These are phyloP conservation scores for Conops quadrifasciatus DNA, from an alignment of 2,888 invertebrate species.

Conservation along the genomic window DNA sequence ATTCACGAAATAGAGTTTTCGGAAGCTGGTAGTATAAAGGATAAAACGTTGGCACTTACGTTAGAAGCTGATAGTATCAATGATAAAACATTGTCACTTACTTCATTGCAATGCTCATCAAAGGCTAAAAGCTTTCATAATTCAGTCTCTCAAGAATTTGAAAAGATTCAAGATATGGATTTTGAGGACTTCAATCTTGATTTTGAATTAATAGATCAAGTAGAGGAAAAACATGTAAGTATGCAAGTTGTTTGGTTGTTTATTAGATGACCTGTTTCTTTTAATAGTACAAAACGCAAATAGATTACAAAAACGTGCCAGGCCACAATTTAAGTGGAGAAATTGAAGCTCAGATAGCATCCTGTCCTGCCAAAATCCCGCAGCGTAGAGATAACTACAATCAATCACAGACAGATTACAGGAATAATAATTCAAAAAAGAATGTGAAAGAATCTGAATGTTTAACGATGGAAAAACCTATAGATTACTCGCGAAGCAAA, in stretches of 20 bases:
- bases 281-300: slow-evolving; percentile 41
- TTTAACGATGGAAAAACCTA: not conserved
- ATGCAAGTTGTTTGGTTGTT: not conserved
- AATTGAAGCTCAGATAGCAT: slow-evolving; percentile 8
- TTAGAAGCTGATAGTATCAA: no score
- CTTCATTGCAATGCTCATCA: slow-evolving; percentile 2
- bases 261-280: slow-evolving; percentile 15
- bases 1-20: slow-evolving; percentile 15
- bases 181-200: slow-evolving; percentile 31
- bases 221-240: slow-evolving; percentile 16
- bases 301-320: not conserved
- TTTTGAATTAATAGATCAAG: slow-evolving; percentile 15
- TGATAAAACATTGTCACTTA: slow-evolving; percentile 15
- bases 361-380: slow-evolving; percentile 36
- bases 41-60: no score
- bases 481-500: slow-evolving; percentile 21
- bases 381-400: not conserved
- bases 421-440: not conserved
- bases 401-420: not conserved
- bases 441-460: not conserved
- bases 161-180: slow-evolving; percentile 33
- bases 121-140: not conserved
- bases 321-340: not conserved
- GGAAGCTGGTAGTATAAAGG: no score
- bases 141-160: not conserved